phyloP scores from a whole-genome alignment of 2,888 invertebrate species.

The Vannuccia rotundouncinata region DNA sequence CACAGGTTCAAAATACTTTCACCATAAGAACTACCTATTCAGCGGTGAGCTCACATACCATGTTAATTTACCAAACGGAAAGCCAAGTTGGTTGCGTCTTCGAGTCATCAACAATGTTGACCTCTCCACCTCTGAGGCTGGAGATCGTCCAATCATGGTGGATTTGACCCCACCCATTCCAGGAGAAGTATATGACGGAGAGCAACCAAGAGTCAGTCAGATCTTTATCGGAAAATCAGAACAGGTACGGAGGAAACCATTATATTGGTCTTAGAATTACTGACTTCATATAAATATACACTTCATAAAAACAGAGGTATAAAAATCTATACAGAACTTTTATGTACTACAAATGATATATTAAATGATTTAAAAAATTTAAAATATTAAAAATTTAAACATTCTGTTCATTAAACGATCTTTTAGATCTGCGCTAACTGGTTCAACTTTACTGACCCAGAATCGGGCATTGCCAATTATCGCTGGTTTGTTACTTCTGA shows the following conservation, averaged over 20 bases:
- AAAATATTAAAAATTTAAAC: neutral
- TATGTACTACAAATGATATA: no score
- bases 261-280: no score
- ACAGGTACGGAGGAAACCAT: neutral
- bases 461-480: conserved; percentile 44
- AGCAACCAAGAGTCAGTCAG: conserved; percentile 4
- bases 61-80: conserved; percentile 43
- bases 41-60: neutral
- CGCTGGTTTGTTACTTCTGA: conserved; percentile 28
- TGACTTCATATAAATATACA: no score
- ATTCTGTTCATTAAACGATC: neutral
- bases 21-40: conserved; percentile 39
- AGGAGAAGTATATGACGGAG: conserved; percentile 45
- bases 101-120: conserved; percentile 46
- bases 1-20: conserved; percentile 38
- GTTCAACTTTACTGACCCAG: conserved; percentile 44
- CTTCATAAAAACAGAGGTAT: no score
- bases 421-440: conserved; percentile 45
- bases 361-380: neutral
- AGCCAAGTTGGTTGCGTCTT: conserved; percentile 46
- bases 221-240: neutral
- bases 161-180: conserved; percentile 44
- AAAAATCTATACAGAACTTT: no score
- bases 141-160: conserved; percentile 44
- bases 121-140: conserved; percentile 43